phyloP scores from a whole-genome alignment of 1,140 invertebrate genomes.

The Druon quercuslanigerum region DNA sequence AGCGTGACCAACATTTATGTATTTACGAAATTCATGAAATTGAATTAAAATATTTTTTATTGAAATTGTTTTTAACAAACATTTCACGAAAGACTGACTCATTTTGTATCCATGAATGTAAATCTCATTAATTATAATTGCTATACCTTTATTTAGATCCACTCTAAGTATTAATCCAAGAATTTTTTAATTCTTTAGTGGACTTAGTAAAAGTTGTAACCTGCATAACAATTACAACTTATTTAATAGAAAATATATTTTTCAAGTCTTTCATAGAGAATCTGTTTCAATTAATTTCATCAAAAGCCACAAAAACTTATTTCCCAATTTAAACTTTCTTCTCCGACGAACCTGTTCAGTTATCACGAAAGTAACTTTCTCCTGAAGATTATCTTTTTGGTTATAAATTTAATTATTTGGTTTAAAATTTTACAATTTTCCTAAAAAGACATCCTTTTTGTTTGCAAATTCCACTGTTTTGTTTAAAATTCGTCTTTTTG shows the following conservation, averaged over 20 bases:
- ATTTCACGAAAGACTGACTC: neutral
- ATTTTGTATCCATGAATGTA: constrained; percentile 2
- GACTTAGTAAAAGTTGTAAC: too few species aligned
- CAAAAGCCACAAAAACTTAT: too few species aligned
- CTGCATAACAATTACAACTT: neutral
- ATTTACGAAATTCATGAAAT: too few species aligned
- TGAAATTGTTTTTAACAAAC: too few species aligned
- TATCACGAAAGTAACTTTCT: constrained; percentile 77
- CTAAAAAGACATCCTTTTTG: too few species aligned
- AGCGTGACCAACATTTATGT: neutral
- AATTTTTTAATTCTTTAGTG: neutral
- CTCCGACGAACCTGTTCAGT: constrained; percentile 79
- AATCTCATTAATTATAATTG: neutral
- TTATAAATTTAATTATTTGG: too few species aligned
- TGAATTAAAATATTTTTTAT: too few species aligned
- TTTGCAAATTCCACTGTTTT: too few species aligned
- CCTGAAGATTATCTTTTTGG: too few species aligned
- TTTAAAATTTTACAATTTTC: too few species aligned
- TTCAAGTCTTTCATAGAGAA: neutral
- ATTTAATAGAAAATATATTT: constrained; percentile 10
- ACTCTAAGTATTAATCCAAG: neutral
- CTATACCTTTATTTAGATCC: neutral
- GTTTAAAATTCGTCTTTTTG: too few species aligned
- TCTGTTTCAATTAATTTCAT: neutral
- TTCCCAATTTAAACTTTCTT: constrained; percentile 23